Base-by-base conservation (phyloP, 2,797 vertebrate genomes). In the Spinus olivaceus region DNA sequence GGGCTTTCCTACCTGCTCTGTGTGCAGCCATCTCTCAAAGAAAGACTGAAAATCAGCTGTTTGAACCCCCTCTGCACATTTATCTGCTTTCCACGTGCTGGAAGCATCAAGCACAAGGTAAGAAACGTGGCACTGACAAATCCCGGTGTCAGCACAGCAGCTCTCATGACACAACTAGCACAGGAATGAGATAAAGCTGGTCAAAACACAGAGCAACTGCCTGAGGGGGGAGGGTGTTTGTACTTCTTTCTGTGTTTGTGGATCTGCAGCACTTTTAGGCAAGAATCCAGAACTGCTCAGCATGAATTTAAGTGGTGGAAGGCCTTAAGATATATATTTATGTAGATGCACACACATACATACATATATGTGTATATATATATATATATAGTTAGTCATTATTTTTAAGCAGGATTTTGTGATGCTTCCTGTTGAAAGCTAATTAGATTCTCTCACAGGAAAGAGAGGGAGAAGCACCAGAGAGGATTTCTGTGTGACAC, bases 331-430 rank as follows among this genome's bases (percentile, higher is more conserved):
- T 11, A 18, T 5, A 27, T 30, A n/a, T 70, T 53, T 46, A 19
- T 69, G 24, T n/a, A 32, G 12, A 17, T 59, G 37, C 44, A 74
- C 37, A 35, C 44, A 59, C 13, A 23, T 6, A n/a, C 2, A 41
- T 3, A 23, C 6, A 25, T 33, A 30, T 32, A 1, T 56, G 3
- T 71, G 3, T 33, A 2, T 71, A 2, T 21, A 1, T 39, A 2
- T 33, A 51, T 33, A 3, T 35, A 64, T 21, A 7, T 28, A 63
- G 10, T 35, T 39, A 41, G 28, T 41, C 16, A 14, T 12, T 59
- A 9, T 46, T 61, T 91, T 88, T 30, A 8, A 30, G 49, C 18
- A 39, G 22, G 37, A 84, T 83, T 78, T 86, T 59, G 57, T 78
- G 57, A 28, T 47, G 50, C 49, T 78, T 74, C 37, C 49, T 60